Percentiles rank a stretch among this genome's conserved stretches.
phyloP scores from a whole-genome alignment of 2,797 vertebrate genomes.

The Acanthis flammea region DNA sequence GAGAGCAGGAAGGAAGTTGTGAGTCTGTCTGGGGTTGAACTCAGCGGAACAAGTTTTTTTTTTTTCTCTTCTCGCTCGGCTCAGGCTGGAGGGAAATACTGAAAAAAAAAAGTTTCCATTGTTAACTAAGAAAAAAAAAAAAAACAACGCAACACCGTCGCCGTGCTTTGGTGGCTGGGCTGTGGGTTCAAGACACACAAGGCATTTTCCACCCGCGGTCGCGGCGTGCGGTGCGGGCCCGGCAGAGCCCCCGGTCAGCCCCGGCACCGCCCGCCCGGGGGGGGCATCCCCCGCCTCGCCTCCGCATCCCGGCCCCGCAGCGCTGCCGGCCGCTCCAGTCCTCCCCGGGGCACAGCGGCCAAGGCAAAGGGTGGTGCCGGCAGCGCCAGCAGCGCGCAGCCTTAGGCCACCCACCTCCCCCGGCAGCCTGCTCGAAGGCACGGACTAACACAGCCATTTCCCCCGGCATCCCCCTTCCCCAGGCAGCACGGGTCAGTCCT shows the following conservation, averaged over 20 bases:
- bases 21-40: constrained; percentile 81
- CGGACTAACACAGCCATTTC: fast-evolving
- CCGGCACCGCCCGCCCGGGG: neutral
- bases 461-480: too few relatives aligned
- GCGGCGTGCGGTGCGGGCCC: neutral
- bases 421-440: fast-evolving
- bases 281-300: neutral
- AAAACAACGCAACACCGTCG: neutral
- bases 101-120: constrained; percentile 79
- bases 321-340: fast-evolving
- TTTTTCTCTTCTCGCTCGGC: constrained; percentile 8
- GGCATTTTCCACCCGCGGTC: constrained; percentile 65
- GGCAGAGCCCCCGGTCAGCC: neutral
- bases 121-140: constrained; percentile 64
- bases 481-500: fast-evolving
- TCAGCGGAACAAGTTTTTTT: constrained; percentile 78
- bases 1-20: constrained; percentile 88
- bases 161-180: constrained; percentile 59
- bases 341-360: neutral
- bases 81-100: constrained; percentile 74
- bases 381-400: neutral
- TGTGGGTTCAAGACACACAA: constrained; percentile 73
- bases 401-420: neutral
- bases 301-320: neutral
- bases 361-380: neutral